Evolutionary conservation across 2,888 invertebrate species (phyloP).

Genomic region (Ectemnius lituratus): DNA sequence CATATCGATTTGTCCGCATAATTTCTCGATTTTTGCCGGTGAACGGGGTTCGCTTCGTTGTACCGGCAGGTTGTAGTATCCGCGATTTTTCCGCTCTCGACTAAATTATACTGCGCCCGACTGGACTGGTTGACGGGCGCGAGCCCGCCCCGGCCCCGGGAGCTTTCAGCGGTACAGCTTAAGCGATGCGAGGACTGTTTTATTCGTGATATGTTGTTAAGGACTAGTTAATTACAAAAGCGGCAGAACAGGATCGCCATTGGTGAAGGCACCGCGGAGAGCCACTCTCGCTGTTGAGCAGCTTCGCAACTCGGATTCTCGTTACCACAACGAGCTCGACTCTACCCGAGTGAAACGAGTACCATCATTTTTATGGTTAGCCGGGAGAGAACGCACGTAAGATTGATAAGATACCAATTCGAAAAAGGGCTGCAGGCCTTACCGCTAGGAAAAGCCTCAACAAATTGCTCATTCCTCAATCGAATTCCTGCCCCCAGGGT

Average conservation of each 20-base stretch:
- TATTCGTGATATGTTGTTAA: conserved; percentile 57
- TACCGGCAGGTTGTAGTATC: conserved; percentile 42
- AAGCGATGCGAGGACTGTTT: conserved; percentile 44
- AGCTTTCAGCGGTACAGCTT: conserved; percentile 37
- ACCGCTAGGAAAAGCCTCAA: not conserved
- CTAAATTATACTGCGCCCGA: conserved; percentile 52
- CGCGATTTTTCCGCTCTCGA: conserved; percentile 35
- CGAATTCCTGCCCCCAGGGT: too few species aligned
- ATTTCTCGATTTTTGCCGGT: conserved; percentile 37
- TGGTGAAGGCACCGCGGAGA: too few species aligned
- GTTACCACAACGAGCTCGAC: not conserved
- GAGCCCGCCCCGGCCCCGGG: conserved; percentile 37
- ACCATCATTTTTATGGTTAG: not conserved
- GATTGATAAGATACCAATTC: conserved; percentile 8
- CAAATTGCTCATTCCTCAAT: too few species aligned
- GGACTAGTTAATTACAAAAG: conserved; percentile 62
- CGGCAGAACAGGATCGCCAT: conserved; percentile 60
- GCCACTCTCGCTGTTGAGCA: not conserved
- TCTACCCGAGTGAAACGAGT: not conserved
- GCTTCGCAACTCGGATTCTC: not conserved
- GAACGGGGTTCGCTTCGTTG: not conserved
- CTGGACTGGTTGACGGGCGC: conserved; percentile 40
- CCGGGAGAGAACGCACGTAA: not conserved
- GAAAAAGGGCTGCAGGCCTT: too few species aligned
- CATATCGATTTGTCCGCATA: conserved; percentile 35